Base-by-base conservation (phyloP, 1,140 invertebrate genomes). In the Drosophila ambigua region DNA sequence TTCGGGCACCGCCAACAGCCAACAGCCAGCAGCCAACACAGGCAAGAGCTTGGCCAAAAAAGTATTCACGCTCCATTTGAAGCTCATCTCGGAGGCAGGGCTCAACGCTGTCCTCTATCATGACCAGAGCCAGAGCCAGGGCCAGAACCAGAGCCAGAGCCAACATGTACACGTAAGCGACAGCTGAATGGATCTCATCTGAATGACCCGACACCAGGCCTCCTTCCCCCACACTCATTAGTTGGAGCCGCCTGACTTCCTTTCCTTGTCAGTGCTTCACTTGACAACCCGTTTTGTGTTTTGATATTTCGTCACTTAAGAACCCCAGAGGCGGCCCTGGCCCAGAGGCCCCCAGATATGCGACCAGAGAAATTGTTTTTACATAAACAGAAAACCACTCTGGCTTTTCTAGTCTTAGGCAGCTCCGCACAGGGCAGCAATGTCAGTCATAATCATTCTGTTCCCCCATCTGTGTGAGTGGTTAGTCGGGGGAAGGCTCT, bases 11-110 rank as follows among this genome's bases (percentile, higher is more conserved):
- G 20, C 4, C 28, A 20, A 35, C 58, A 35, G 28, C 63, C 57
- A 24, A 53, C 57, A 72, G 66, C 54, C n/a, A 45, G 44, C 63
- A 41, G 23, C 26, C 31, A 66, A 49, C 23, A 23, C 59, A 53
- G 64, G 28, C 64, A 71, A 50, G 64, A 69, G 67, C 35, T 13
- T 39, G 35, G 35, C 68, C 63, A 78, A 82, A 81, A 80, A 69
- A 71, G 45, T 69, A 81, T 81, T 81, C 65, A 82, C 79, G 79
- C 79, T 82, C 80, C 69, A 82, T 82, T 82, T 82, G 79, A 66
- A 63, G 71, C 77, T 82, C 79, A 82, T 69, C 48, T 68, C 35
- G 52, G 20, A 26, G 57, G 65, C 35, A 39, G 35, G 11, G 8
- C 31, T 63, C 39, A 13, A 35, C 28, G 51, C 39, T 57, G 71